Conservation (phyloP, 2,888 invertebrate species). For the Yponomeuta sedellus region DNA sequence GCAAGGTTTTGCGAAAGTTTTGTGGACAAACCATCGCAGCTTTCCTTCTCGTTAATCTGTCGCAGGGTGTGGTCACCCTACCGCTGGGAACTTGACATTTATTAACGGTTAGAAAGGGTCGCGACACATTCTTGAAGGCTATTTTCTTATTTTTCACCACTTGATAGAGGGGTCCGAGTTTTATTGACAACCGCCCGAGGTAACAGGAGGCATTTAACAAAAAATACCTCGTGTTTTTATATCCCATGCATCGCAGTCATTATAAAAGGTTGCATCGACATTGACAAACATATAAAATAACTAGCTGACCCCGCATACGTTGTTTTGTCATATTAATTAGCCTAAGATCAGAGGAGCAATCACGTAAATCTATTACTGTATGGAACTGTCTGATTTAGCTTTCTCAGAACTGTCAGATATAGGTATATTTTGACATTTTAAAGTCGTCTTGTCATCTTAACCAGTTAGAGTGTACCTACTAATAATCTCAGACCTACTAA, state of each 20-base stretch:
- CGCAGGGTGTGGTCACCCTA: conserved; percentile 19
- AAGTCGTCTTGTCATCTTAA: no score
- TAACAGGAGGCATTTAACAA: conserved; percentile 1
- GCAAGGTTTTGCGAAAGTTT: no score
- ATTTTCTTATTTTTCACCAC: conserved; percentile 38
- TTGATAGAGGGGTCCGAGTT: conserved; percentile 7
- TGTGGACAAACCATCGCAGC: background rate
- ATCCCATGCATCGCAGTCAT: background rate
- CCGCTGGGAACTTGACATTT: conserved; percentile 61
- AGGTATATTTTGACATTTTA: no score
- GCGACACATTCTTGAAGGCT: conserved; percentile 49
- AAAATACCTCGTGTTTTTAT: background rate
- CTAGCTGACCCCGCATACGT: no score
- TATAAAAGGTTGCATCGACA: background rate
- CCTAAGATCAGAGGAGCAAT: no score
- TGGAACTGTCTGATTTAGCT: no score
- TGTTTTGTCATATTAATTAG: no score
- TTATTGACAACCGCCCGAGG: conserved; percentile 8
- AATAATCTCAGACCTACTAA: no score
- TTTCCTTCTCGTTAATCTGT: background rate
- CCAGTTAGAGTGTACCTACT: no score
- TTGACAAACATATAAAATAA: background rate
- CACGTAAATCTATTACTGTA: no score
- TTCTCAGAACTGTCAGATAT: no score
- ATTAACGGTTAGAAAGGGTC: conserved; percentile 63